A percentile compares a stretch with the other conserved stretches of the same genome.
phyloP scores from a whole-genome alignment of 2,113 vertebrate genomes.

The Podocnemis expansa region DNA sequence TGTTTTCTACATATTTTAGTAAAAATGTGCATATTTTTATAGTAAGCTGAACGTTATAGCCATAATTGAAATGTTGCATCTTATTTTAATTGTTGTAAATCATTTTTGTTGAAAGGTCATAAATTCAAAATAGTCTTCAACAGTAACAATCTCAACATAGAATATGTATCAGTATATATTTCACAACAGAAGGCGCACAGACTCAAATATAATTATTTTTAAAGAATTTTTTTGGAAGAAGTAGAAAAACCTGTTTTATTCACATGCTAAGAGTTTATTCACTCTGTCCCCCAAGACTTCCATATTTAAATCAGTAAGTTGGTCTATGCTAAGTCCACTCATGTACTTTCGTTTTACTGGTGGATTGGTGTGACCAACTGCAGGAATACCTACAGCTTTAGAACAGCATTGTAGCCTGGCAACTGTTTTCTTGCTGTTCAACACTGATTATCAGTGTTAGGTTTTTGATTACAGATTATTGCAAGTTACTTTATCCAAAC shows the following conservation, averaged over 20 bases:
- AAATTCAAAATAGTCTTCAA: not conserved
- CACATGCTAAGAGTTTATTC: not conserved
- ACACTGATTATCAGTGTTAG: not conserved
- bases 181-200: not conserved
- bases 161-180: not conserved
- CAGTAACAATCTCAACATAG: not conserved
- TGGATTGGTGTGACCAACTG: not conserved
- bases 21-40: not conserved
- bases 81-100: slow-evolving; percentile 2
- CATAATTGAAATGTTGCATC: not conserved
- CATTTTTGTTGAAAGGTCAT: not conserved
- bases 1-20: not conserved
- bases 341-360: not conserved
- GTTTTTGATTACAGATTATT: not conserved
- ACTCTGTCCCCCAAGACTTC: not conserved
- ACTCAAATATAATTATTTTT: not conserved
- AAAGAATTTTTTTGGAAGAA: not conserved
- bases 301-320: not conserved
- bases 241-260: not conserved
- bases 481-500: not conserved
- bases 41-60: not conserved
- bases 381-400: not conserved
- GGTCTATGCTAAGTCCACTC: not conserved
- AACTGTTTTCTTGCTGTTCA: not conserved
- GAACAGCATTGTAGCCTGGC: not conserved